Conservation (phyloP, 2,888 invertebrate species). For the Zelleria hepariella region DNA sequence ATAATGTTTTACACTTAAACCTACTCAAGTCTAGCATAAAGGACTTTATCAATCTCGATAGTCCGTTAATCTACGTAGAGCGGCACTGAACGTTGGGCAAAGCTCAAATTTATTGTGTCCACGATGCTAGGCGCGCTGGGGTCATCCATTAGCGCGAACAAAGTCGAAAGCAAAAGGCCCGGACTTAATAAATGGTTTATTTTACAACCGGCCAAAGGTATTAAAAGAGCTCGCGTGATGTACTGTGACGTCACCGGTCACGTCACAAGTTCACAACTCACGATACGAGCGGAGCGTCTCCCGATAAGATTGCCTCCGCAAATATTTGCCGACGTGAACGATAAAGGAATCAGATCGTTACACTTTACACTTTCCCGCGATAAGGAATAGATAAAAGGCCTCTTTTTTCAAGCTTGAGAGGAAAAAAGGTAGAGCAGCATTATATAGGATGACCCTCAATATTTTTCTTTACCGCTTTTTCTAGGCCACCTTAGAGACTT, state of each 20-base stretch:
- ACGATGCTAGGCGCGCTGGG: no score
- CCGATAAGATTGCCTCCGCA: conserved; percentile 45
- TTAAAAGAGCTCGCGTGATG: not conserved
- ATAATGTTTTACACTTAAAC: no score
- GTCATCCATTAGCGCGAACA: no score
- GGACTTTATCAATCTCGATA: no score
- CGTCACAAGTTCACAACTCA: conserved; percentile 41
- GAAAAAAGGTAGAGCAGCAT: not conserved
- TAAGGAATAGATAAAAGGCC: conserved; percentile 21
- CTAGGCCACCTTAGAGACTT: no score
- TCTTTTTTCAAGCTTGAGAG: not conserved
- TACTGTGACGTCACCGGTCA: conserved; percentile 29
- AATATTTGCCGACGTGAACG: conserved; percentile 43
- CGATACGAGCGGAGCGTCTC: conserved; percentile 14
- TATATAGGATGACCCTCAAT: no score
- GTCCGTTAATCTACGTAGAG: no score
- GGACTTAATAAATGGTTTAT: not conserved
- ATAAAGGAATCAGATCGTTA: conserved; percentile 60
- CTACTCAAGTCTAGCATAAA: no score
- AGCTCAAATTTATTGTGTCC: no score
- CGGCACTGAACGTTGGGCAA: no score
- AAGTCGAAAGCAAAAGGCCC: no score
- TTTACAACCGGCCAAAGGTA: not conserved
- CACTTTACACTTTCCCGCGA: conserved; percentile 57
- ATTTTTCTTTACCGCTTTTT: no score